Evolutionary conservation across 2,797 vertebrate species (phyloP).

Genomic region (Masticophis lateralis): DNA sequence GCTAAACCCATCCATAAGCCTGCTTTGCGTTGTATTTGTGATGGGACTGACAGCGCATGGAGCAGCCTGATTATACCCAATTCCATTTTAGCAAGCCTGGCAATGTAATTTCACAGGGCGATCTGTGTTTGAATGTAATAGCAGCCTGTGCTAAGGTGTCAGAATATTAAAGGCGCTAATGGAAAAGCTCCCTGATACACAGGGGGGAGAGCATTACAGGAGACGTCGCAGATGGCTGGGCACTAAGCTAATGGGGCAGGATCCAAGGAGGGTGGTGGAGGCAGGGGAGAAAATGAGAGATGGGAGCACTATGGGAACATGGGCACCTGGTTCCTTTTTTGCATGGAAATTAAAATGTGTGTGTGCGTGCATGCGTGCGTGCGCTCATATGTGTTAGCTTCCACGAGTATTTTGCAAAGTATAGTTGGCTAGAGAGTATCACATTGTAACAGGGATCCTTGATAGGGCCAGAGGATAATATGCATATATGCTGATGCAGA

Average conservation of each 20-base stretch:
- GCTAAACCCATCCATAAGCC: constrained; percentile 80
- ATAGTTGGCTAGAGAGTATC: constrained; percentile 33
- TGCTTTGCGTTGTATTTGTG: constrained; percentile 78
- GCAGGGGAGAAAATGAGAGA: constrained; percentile 68
- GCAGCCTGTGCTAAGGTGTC: constrained; percentile 86
- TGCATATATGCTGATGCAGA: neutral
- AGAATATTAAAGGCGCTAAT: constrained; percentile 92
- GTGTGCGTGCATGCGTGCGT: constrained; percentile 22
- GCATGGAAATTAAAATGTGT: constrained; percentile 72
- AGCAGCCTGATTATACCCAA: constrained; percentile 87
- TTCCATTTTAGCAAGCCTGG: constrained; percentile 81
- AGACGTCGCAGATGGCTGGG: constrained; percentile 95
- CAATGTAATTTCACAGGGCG: constrained; percentile 88
- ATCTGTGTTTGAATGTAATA: constrained; percentile 89
- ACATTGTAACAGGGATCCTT: constrained; percentile 14
- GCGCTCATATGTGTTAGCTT: neutral
- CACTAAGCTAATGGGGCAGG: constrained; percentile 97
- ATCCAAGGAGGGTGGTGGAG: constrained; percentile 71
- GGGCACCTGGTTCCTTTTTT: constrained; percentile 75
- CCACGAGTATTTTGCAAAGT: constrained; percentile 49
- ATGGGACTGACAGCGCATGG: constrained; percentile 88
- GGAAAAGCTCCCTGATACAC: constrained; percentile 88
- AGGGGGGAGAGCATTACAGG: constrained; percentile 86
- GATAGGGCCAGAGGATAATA: neutral
- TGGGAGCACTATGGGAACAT: constrained; percentile 75